A percentile compares a stretch with the other conserved stretches of the same genome.
phyloP scores from a whole-genome alignment of 1,140 invertebrate genomes.

The Penaeus japonicus region DNA sequence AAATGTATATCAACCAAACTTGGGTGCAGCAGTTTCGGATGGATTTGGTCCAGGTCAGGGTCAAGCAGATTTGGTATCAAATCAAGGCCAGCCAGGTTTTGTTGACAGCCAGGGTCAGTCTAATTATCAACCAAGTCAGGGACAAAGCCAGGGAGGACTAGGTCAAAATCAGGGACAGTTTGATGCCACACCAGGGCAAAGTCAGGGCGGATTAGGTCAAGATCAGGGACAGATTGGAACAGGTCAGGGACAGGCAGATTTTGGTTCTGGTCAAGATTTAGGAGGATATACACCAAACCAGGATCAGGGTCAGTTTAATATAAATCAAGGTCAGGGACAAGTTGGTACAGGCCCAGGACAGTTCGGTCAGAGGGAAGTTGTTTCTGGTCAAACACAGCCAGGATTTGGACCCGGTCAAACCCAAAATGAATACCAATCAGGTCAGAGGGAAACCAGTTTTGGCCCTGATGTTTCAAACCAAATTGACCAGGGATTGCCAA shows the following conservation, averaged over 20 bases:
- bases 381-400: neutral
- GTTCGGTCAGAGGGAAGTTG: neutral
- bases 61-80: neutral
- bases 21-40: neutral
- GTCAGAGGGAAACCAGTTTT: neutral
- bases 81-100: neutral
- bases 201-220: neutral
- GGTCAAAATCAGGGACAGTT: neutral
- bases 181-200: neutral
- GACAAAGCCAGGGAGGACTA: neutral
- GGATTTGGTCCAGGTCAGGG: neutral
- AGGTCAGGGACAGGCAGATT: too few species aligned
- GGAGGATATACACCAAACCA: neutral
- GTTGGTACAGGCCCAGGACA: neutral
- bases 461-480: too few species aligned
- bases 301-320: neutral
- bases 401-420: neutral
- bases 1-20: neutral
- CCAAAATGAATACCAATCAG: neutral
- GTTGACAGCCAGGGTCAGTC: neutral
- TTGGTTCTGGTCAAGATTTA: neutral
- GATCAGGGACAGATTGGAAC: neutral
- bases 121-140: neutral
- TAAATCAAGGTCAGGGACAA: neutral
- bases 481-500: too few species aligned